Evolutionary conservation across 2,113 vertebrate genomes (phyloP).

Genomic region (Corythoichthys haematopterus): DNA sequence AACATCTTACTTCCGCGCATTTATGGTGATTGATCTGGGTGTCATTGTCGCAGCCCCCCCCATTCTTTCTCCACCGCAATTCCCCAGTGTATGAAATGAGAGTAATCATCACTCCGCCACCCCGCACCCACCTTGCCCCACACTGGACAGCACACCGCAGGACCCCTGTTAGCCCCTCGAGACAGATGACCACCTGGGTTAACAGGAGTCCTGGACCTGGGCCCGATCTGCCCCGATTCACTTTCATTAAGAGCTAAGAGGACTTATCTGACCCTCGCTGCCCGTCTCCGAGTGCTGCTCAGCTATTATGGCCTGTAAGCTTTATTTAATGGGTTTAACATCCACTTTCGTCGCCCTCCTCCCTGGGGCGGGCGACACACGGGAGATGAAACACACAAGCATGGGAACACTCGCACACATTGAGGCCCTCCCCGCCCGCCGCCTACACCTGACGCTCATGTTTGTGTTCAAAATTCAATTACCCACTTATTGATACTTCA

Average conservation of each 20-base stretch:
- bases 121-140: not conserved
- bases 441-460: conserved; percentile 91
- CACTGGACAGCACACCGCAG: conserved; percentile 29
- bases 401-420: conserved; percentile 52
- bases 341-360: conserved; percentile 89
- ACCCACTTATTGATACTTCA: conserved; percentile 99
- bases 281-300: conserved; percentile 80
- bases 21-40: conserved; percentile 52
- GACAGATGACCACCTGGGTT: conserved; percentile 69
- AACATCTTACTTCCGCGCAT: conserved; percentile 60
- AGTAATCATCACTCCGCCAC: conserved; percentile 55
- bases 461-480: conserved; percentile 99
- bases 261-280: conserved; percentile 72
- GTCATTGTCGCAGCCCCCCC: conserved; percentile 44
- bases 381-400: conserved; percentile 77
- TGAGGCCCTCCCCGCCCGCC: conserved; percentile 57
- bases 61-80: conserved; percentile 15
- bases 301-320: conserved; percentile 88
- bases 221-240: conserved; percentile 62
- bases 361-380: conserved; percentile 78
- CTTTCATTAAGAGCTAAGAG: conserved; percentile 76
- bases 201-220: conserved; percentile 59
- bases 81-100: conserved; percentile 63
- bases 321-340: conserved; percentile 99
- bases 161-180: conserved; percentile 48